Evolutionary conservation across 2,113 vertebrate species (phyloP).

Genomic region (Phoenicopterus ruber): DNA sequence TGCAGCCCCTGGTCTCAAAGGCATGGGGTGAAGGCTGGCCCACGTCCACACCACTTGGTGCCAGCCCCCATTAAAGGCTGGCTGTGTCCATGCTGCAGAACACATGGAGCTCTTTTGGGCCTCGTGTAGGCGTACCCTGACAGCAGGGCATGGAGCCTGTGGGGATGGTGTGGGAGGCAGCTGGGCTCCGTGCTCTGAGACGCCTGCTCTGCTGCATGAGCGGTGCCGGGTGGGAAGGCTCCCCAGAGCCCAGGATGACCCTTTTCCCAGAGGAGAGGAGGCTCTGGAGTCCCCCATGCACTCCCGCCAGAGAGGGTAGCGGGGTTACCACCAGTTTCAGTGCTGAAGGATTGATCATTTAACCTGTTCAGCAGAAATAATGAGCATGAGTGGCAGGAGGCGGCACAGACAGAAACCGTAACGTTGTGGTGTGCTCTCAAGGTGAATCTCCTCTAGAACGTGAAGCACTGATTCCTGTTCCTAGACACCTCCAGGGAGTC

Average conservation of each 20-base stretch:
- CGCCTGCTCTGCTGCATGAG: not conserved
- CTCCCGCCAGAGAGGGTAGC: accelerated
- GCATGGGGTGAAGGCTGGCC: not conserved
- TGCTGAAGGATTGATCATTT: not conserved
- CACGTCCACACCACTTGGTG: not conserved
- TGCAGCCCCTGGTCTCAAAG: not conserved
- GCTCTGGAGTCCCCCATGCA: too few relatives aligned
- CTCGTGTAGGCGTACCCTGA: accelerated
- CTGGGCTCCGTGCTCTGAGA: not conserved
- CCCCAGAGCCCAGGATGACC: not conserved
- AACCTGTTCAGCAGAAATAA: not conserved
- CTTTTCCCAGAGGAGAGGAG: not conserved
- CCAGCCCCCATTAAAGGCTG: not conserved
- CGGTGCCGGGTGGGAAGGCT: not conserved
- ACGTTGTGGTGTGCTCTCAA: not conserved
- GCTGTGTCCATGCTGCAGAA: not conserved
- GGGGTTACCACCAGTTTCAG: accelerated
- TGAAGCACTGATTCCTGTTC: not conserved
- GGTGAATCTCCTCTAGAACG: not conserved
- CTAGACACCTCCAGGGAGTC: not conserved
- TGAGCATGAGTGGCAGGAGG: not conserved
- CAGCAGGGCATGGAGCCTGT: not conserved
- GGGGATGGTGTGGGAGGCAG: accelerated
- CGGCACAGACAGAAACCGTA: not conserved
- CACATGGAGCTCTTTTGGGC: not conserved